A percentile compares a stretch with the other conserved stretches of the same genome.
Conservation (phyloP, 2,113 vertebrate species). For the Seriola dumerili region DNA sequence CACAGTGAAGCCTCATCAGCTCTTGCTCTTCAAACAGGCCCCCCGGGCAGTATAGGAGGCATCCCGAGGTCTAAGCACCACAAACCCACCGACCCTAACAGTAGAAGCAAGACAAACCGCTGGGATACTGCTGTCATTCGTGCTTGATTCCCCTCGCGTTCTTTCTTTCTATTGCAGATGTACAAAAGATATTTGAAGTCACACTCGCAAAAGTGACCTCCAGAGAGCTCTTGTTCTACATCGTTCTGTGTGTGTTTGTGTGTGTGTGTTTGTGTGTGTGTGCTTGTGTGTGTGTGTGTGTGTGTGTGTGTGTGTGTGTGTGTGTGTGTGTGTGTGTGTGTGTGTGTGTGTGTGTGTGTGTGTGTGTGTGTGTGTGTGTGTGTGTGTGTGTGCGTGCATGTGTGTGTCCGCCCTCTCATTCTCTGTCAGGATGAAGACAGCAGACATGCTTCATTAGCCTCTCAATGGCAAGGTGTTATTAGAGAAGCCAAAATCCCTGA, state of each 20-base stretch:
- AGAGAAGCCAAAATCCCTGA: slow-evolving; percentile 67
- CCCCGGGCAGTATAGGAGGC: slow-evolving; percentile 69
- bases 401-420: slow-evolving; percentile 43
- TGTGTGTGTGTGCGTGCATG: slow-evolving; percentile 20
- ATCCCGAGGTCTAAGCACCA: slow-evolving; percentile 77
- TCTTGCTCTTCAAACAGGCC: slow-evolving; percentile 76
- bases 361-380: slow-evolving; percentile 35
- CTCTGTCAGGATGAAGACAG: slow-evolving; percentile 68
- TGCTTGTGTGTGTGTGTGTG: slow-evolving; percentile 32
- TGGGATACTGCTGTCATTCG: slow-evolving; percentile 58
- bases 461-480: slow-evolving; percentile 80
- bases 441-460: slow-evolving; percentile 80
- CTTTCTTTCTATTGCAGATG: slow-evolving; percentile 59
- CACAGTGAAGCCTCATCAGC: slow-evolving; percentile 79
- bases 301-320: slow-evolving; percentile 24
- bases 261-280: slow-evolving; percentile 22
- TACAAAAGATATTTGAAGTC: slow-evolving; percentile 61
- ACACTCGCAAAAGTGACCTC: slow-evolving; percentile 59
- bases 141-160: slow-evolving; percentile 41
- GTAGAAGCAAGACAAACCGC: slow-evolving; percentile 61
- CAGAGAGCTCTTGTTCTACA: slow-evolving; percentile 61
- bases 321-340: slow-evolving; percentile 14
- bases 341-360: slow-evolving; percentile 24
- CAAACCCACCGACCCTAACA: slow-evolving; percentile 74
- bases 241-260: slow-evolving; percentile 29